A percentile compares a stretch with the other conserved stretches of the same genome.
Evolutionary conservation across 2,113 vertebrate genomes (phyloP).

Genomic region (Entelurus aequoreus): DNA sequence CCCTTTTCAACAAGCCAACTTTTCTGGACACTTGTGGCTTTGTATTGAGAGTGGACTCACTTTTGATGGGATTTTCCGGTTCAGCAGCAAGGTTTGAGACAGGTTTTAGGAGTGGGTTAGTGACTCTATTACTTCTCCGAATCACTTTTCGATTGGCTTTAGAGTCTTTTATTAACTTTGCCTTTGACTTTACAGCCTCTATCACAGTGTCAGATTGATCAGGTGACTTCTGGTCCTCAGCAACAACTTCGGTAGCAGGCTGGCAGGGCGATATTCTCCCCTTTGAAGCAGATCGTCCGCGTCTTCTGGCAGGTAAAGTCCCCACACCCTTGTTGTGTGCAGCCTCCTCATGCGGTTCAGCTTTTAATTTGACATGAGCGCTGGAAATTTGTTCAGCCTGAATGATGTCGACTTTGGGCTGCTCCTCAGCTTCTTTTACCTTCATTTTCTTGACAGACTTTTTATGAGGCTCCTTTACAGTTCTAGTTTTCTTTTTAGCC

Average conservation of each 20-base stretch:
- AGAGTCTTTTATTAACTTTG: conserved; percentile 46
- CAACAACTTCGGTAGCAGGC: conserved; percentile 46
- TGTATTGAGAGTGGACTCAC: conserved; percentile 33
- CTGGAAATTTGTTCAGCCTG: conserved; percentile 74
- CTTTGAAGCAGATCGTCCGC: conserved; percentile 68
- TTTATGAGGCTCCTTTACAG: conserved; percentile 46
- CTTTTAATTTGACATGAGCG: conserved; percentile 79
- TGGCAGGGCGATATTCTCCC: conserved; percentile 35
- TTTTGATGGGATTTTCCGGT: conserved; percentile 40
- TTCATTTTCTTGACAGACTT: conserved; percentile 69
- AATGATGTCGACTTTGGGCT: conserved; percentile 73
- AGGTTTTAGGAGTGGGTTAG: conserved; percentile 32
- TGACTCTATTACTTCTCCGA: conserved; percentile 59
- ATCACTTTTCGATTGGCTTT: conserved; percentile 42
- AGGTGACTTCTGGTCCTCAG: conserved; percentile 59
- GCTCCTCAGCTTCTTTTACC: conserved; percentile 73
- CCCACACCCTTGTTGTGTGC: conserved; percentile 42
- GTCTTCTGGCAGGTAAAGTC: conserved; percentile 49
- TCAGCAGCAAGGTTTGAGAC: conserved; percentile 28
- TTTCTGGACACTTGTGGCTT: conserved; percentile 44
- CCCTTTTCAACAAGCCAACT: conserved; percentile 38
- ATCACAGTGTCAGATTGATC: conserved; percentile 32
- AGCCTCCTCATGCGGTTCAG: conserved; percentile 45
- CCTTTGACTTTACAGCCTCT: conserved; percentile 42
- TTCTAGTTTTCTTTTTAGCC: conserved; percentile 70